Evolutionary conservation across 1,140 invertebrate species (phyloP), one percentile per base, ranked within the genome.

Genomic region (Probaryconus sp.): DNA sequence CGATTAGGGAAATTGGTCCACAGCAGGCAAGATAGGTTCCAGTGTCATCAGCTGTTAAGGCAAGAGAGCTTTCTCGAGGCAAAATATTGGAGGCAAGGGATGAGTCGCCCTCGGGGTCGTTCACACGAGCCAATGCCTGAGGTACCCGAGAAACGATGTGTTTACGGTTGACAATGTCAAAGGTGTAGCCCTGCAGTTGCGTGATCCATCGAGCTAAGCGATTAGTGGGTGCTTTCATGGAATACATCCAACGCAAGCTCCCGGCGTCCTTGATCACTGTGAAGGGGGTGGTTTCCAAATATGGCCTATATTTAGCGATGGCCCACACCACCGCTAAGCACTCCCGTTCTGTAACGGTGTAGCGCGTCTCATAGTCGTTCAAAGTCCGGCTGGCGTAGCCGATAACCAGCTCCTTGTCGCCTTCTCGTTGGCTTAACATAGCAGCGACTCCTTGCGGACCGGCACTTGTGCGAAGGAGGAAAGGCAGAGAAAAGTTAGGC

Each of bases 181-280:
- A 16, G 3, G 5, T 51, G 28, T 16, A 16, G 10, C 50, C 26
- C 48, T 67, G 0, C 63, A 10, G 16, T 67, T 80, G 35, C 5
- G 70, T n/a, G n/a, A n/a, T 65, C 79, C 79, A 81, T 38, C 81
- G 6, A 5, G 79, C 72, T 3, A 81, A 81, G 71, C 37, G 13
- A 65, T 79, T 5, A 24, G 48, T 40, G 68, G 28, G n/a, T n/a
- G n/a, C n/a, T n/a, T n/a, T n/a, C 48, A 85, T 31, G 14, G 30
- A 16, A 9, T 50, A n/a, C n/a, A n/a, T n/a, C n/a, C 88, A 91
- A 42, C 73, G 79, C 2, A 91, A 64, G 0, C 35, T 30, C 18
- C 28, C 10, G 13, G 11, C 2, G 33, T n/a, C 45, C 2, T 26
- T 33, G 2, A 50, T 33, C 2, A 50, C 45, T 13, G 45, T 31